Percentiles rank a stretch among this genome's conserved stretches.
Conservation (phyloP, 2,113 vertebrate species). For the Rhinogobius similis region DNA sequence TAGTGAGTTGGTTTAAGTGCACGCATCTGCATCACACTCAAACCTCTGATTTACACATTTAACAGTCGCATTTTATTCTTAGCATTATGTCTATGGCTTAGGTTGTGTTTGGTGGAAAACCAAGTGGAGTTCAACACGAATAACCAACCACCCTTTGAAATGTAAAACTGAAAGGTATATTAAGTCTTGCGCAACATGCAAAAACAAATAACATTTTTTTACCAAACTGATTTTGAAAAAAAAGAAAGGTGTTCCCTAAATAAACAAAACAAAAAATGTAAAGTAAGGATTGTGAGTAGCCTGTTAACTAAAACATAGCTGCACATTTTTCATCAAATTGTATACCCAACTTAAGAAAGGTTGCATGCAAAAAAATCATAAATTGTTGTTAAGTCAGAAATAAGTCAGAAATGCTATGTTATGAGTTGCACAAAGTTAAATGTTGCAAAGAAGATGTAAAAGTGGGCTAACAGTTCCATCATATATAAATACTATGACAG, state of each 20-base stretch:
- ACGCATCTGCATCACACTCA: slow-evolving; percentile 34
- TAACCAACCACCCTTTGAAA: slow-evolving; percentile 62
- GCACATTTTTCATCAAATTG: slow-evolving; percentile 60
- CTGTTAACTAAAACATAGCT: slow-evolving; percentile 59
- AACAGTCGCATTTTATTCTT: slow-evolving; percentile 49
- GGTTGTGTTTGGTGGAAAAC: slow-evolving; percentile 61
- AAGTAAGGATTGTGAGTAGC: slow-evolving; percentile 48
- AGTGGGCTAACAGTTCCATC: slow-evolving; percentile 67
- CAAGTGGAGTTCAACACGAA: slow-evolving; percentile 47
- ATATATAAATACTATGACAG: slow-evolving; percentile 34
- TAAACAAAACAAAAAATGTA: slow-evolving; percentile 12
- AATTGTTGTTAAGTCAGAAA: slow-evolving; percentile 64
- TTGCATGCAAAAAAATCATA: slow-evolving; percentile 69
- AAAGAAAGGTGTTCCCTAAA: slow-evolving; percentile 36
- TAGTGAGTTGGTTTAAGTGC: slow-evolving; percentile 40
- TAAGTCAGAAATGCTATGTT: slow-evolving; percentile 64
- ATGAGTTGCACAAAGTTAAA: slow-evolving; percentile 64
- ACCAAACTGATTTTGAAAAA: slow-evolving; percentile 22
- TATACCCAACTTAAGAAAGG: slow-evolving; percentile 57
- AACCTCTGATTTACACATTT: slow-evolving; percentile 36
- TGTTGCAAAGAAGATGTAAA: slow-evolving; percentile 39
- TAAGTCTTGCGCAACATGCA: slow-evolving; percentile 41
- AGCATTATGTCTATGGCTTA: slow-evolving; percentile 64
- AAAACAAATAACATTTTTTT: background rate
- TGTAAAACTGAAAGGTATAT: slow-evolving; percentile 63